Conservation (phyloP, 2,797 vertebrate species). For the Leuciscus waleckii region DNA sequence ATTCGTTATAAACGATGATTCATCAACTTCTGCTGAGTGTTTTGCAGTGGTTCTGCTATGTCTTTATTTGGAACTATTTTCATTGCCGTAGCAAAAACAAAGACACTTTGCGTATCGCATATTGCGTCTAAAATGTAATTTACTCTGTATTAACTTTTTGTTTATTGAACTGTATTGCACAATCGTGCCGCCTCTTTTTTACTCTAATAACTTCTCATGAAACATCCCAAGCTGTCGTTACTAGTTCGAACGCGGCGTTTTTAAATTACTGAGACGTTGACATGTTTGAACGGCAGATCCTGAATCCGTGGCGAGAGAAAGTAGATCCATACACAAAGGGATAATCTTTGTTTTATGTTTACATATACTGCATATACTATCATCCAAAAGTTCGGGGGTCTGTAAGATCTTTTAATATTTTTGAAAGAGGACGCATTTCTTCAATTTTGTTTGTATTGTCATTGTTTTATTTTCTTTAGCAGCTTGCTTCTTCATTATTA, state of each 20-base stretch:
- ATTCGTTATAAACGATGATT: neutral
- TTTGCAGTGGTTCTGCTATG: neutral
- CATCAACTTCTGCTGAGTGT: neutral
- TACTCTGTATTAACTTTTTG: neutral
- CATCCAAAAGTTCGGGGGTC: too few species aligned
- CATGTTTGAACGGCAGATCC: neutral
- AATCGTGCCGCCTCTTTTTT: neutral
- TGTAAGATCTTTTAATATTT: too few species aligned
- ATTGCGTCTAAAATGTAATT: neutral
- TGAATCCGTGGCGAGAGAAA: neutral
- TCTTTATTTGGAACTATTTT: constrained; percentile 2
- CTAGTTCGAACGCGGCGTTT: neutral
- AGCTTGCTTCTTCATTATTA: neutral
- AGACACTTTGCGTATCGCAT: too few species aligned
- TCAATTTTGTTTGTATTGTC: neutral
- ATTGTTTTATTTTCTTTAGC: neutral
- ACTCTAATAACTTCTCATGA: neutral
- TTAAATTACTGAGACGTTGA: neutral
- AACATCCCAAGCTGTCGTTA: neutral
- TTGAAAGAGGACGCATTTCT: neutral
- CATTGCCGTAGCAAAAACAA: neutral
- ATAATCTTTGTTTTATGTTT: neutral
- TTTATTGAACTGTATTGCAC: neutral
- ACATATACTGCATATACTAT: neutral
- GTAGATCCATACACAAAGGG: neutral